Evolutionary conservation across 2,888 invertebrate genomes (phyloP).

Genomic region (Arge pagana): DNA sequence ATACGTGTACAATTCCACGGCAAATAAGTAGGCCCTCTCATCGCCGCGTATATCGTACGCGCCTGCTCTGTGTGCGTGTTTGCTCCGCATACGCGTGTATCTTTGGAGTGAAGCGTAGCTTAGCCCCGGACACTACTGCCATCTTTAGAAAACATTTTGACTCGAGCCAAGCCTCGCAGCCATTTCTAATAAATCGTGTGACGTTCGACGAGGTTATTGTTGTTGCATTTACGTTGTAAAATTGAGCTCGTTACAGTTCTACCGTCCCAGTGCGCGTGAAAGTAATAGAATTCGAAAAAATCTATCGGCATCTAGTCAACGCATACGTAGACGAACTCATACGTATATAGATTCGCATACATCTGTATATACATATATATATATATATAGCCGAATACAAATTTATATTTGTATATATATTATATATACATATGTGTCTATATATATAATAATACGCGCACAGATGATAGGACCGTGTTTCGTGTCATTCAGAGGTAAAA

Average conservation of each 20-base stretch:
- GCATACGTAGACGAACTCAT: no score
- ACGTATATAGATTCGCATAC: no score
- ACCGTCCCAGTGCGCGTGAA: conserved; percentile 18
- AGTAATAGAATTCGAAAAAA: conserved; percentile 8
- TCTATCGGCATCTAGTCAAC: no score
- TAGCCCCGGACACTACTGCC: conserved; percentile 19
- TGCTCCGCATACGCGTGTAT: background rate
- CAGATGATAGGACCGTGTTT: conserved; percentile 20
- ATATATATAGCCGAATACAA: conserved; percentile 1
- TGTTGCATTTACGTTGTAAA: conserved; percentile 13
- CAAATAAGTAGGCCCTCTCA: no score
- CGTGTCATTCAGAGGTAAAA: conserved; percentile 18
- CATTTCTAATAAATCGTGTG: conserved; percentile 22
- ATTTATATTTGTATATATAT: conserved; percentile 11
- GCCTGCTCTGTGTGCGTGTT: background rate
- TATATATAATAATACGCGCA: no score
- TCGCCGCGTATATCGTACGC: background rate
- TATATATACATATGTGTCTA: no score
- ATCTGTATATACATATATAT: conserved; percentile 9
- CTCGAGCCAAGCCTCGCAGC: conserved; percentile 19
- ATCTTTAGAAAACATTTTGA: conserved; percentile 18
- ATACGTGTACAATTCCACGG: no score
- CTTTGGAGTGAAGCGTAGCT: conserved; percentile 8
- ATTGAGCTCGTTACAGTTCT: conserved; percentile 17
- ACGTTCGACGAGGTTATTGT: conserved; percentile 19